Evolutionary conservation across 64 coral and sea anemone genomes (phyloP), one percentile per base, ranked within the genome.

Genomic region (Exaiptasia diaphana): DNA sequence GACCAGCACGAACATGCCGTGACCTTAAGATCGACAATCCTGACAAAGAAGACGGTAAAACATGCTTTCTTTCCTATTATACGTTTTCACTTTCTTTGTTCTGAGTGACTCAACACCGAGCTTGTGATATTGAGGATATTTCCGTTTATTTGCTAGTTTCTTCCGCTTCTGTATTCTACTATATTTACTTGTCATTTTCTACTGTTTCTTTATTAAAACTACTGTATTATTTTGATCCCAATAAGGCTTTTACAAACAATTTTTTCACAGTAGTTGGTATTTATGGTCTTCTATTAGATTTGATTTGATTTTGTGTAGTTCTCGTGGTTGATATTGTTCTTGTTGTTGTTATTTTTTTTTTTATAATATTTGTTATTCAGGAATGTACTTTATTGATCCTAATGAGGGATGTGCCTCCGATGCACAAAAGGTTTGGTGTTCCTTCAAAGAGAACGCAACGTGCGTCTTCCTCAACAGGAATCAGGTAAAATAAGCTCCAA

Each of bases 21-120:
- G 74, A 87, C 10, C 74, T 87, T 68, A 60, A 87, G 48, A 61
- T 78, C 31, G 84, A 87, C 23, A 22, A 87, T 50, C 84, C 84
- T 14, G 34, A 78, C 1, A 77, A 30, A 20, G n/a, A 67, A 49
- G 41, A 45, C 23, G 84, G 84, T 87, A 73, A 46, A 35, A 15
- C 18, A n/a, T n/a, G n/a, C n/a, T n/a, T n/a, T n/a, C n/a, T n/a
- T n/a, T n/a, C n/a, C n/a, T n/a, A n/a, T n/a, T n/a, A n/a, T n/a
- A n/a, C n/a, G n/a, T n/a, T 43, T 79, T 53, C 46, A 62, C 24
- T 65, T 65, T 17, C 14, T 31, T 27, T 65, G 3, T 64, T 58
- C 4, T 15, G 3, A 22, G 4, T 18, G 54, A 22, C 54, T 4
- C n/a, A 26, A 15, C 54, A 22, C 26, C 14, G 26, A n/a, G 36